A percentile compares a stretch with the other conserved stretches of the same genome.
These are phyloP conservation scores for Aulostomus chinensis DNA, from an alignment of 2,797 vertebrate genomes.

Conservation along the genomic window DNA sequence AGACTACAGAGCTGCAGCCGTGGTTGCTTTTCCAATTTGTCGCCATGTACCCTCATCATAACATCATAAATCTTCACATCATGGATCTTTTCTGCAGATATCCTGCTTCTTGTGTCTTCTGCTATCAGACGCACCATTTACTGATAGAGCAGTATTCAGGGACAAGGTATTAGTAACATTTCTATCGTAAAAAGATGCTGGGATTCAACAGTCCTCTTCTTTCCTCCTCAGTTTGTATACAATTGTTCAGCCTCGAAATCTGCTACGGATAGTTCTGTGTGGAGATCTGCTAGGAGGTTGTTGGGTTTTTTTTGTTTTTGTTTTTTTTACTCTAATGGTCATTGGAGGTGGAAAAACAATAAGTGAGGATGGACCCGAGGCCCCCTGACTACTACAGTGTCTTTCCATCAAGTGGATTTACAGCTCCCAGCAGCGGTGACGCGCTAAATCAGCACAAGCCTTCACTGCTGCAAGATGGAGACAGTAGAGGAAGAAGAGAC, in stretches of 20 bases:
- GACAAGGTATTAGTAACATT: constrained; percentile 60
- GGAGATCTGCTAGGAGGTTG: constrained; percentile 27
- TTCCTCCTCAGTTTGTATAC: constrained; percentile 28
- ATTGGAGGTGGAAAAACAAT: constrained; percentile 26
- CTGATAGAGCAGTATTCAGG: constrained; percentile 71
- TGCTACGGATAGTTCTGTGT: constrained; percentile 24
- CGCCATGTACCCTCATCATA: constrained; percentile 28
- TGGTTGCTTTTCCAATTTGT: constrained; percentile 33
- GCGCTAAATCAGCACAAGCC: constrained; percentile 40
- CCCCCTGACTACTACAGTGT: constrained; percentile 29
- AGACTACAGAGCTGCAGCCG: constrained; percentile 37
- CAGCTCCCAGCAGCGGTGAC: constrained; percentile 37
- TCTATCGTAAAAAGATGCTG: constrained; percentile 70
- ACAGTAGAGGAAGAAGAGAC: constrained; percentile 54
- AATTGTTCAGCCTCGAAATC: constrained; percentile 34
- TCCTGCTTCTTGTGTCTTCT: constrained; percentile 54
- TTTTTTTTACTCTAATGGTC: constrained; percentile 13
- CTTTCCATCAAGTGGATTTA: constrained; percentile 46
- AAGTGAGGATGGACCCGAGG: constrained; percentile 26
- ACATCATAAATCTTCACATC: constrained; percentile 5
- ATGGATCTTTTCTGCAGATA: constrained; percentile 38
- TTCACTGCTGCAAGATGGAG: constrained; percentile 43
- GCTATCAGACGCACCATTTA: constrained; percentile 46
- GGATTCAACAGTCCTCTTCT: constrained; percentile 36
- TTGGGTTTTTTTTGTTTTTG: too few relatives aligned